Base-by-base conservation (phyloP, 2,113 vertebrate genomes). In the Baryphthengus martii region DNA sequence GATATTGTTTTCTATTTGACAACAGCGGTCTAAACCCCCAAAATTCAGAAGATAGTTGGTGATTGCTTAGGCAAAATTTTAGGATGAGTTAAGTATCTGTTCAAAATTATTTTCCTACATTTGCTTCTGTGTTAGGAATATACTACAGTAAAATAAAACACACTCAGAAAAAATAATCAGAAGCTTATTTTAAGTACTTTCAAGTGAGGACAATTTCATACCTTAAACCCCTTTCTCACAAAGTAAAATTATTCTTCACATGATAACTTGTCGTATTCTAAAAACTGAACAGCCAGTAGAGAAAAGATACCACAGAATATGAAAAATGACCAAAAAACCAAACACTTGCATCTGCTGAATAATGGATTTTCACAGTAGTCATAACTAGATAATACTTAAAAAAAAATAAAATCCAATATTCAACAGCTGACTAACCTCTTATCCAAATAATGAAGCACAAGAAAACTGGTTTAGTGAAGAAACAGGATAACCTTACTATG, bases 11-110 rank as follows among this genome's bases (percentile, higher is more conserved):
- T 59, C 33, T 80, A 52, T 61, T 80, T 62, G 17, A 70, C 18
- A n/a, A 61, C 3, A 67, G 19, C 11, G 3, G 11, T 2, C 1
- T 65, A 66, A 73, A 92, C 68, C 2, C 1, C 1, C 1, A 1
- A 7, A 61, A 82, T 61, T 62, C 17, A 70, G 8, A 70, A 37
- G 17, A n/a, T 4, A 86, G 35, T 15, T 56, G 10, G 25, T 45
- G 73, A 75, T 17, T 44, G 66, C 20, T 35, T 1, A 2, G 0
- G 23, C 5, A 83, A 28, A 55, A 68, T 35, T 72, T 62, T 33
- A 70, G 6, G 1, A 13, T 4, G 11, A 68, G 7, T 85, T 72
- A 76, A 73, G 19, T 29, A 65, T 11, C 44, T 71, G 7, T 44
- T 44, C 39, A 66, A 77, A 61, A 77, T 50, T 17, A 45, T 58